Evolutionary conservation across 1,140 invertebrate species (phyloP), one percentile per base, ranked within the genome.

Genomic region (Hycleus phaleratus): DNA sequence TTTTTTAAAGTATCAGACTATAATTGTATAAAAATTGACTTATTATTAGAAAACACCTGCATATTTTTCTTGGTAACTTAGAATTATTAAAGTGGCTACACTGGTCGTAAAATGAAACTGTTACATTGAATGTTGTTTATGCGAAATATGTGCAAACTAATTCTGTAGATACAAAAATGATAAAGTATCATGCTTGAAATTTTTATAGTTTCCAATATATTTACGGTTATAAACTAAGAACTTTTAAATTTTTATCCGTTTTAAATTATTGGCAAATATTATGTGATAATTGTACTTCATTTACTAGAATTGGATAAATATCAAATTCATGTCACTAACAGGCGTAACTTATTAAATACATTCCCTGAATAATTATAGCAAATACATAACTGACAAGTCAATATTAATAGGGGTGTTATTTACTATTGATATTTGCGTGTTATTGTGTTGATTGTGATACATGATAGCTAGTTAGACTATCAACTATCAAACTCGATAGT

Each of bases 111-210:
- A 56, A 57, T 55, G 47, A 45, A 26, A 54, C 43, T 58, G 32
- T 32, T 32, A 58, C 54, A 58, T 38, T 46, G 39, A 52, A 52
- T 52, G 44, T 12, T 44, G 46, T 40, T 58, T 58, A 47, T n/a
- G 49, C 40, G 46, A 58, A 52, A 52, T 58, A 51, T 47, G 43
- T 46, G 46, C 50, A 40, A 42, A 59, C 32, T 54, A 59, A 54
- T 46, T 59, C 26, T 46, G n/a, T 52, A 38, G 42, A 32, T 32
- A 32, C 32, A 32, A 2, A 38, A 43, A 49, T 54, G 44, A 51
- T 49, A 32, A 53, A 53, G 11, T 44, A 49, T 26, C 12, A 43
- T 25, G 11, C 25, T n/a, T 24, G 46, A 26, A 38, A 53, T 53
- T 53, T 53, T 53, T 40, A 39, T 46, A 46, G 44, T 10, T n/a